Conservation (phyloP, 2,888 invertebrate species). For the Drosophila falleni region DNA sequence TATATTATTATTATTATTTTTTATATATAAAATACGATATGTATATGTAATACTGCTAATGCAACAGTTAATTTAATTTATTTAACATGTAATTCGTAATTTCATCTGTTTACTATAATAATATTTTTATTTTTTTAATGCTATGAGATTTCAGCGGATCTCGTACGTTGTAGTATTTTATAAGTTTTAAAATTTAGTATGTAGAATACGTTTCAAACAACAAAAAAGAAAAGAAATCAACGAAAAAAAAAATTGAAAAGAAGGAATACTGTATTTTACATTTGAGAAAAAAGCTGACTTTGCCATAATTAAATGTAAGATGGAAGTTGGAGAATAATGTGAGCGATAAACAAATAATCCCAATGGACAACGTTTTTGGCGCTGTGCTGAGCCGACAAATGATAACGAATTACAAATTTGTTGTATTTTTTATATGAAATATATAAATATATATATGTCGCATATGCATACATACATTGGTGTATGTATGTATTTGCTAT, state of each 20-base stretch:
- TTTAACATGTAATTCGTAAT: conserved; percentile 65
- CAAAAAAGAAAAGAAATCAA: conserved; percentile 29
- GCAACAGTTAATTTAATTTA: conserved; percentile 69
- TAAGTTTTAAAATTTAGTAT: conserved; percentile 74
- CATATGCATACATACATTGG: conserved; percentile 42
- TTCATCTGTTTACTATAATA: conserved; percentile 61
- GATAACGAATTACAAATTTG: conserved; percentile 76
- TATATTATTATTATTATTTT: conserved; percentile 37
- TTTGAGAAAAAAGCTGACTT: conserved; percentile 34
- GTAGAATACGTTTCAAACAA: conserved; percentile 63
- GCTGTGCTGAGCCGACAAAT: conserved; percentile 56
- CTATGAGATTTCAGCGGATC: conserved; percentile 78
- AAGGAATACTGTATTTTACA: conserved; percentile 58
- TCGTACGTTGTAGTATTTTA: conserved; percentile 79
- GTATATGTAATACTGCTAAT: conserved; percentile 40
- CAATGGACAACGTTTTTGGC: conserved; percentile 48
- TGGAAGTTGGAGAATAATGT: conserved; percentile 35
- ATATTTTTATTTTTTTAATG: conserved; percentile 62
- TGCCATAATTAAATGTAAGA: conserved; percentile 71
- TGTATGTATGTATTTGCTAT: conserved; percentile 53
- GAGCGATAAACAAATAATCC: conserved; percentile 48
- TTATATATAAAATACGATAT: conserved; percentile 29
- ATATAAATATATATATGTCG: conserved; percentile 55
- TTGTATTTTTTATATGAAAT: conserved; percentile 72
- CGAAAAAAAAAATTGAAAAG: conserved; percentile 29